Evolutionary conservation across 2,888 invertebrate genomes (phyloP), one percentile per base, ranked within the genome.

Genomic region (Bembecia ichneumoniformis): DNA sequence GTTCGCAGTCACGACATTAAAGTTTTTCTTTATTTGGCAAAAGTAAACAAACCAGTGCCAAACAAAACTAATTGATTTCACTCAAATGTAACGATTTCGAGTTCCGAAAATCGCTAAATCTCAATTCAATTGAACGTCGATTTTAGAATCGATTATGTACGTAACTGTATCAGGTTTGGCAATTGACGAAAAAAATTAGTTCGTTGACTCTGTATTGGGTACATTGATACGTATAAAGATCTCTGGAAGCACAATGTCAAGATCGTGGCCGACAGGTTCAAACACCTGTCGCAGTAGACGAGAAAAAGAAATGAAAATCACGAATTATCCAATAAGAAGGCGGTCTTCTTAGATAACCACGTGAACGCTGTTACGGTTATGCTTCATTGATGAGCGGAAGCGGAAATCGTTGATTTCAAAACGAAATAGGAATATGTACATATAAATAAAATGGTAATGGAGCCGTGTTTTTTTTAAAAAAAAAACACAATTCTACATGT

Each of bases 261-360:
- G 79, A 68, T 71, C 81, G 74, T 79, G 80, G 64, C 58, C 62
- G 17, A 64, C 76, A 78, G 77, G 82, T 83, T 73, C 80, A 81
- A 79, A 63, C 82, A 86, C 86, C 86, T 86, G 86, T 70, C 64
- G 63, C 57, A 53, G 54, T 59, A 58, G 55, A 45, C 47, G 53
- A 55, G 54, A 55, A 64, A 68, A 74, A 78, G 79, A 76, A 77
- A 74, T 73, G 63, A 71, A 82, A 82, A 82, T 80, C 83, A 83
- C 82, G 82, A 86, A 82, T 83, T 82, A 82, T 77, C 81, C 82
- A 83, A 82, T 80, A 79, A 78, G 80, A 82, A 76, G 67, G 65
- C 68, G 65, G 69, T 76, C 79, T 78, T 74, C 76, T 75, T n/a
- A n/a, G 69, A 65, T 59, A 62, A 61, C 68, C 57, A 64, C 60